These are phyloP conservation scores for Papilio gigon DNA, from an alignment of 2,888 invertebrate species.

Conservation along the genomic window DNA sequence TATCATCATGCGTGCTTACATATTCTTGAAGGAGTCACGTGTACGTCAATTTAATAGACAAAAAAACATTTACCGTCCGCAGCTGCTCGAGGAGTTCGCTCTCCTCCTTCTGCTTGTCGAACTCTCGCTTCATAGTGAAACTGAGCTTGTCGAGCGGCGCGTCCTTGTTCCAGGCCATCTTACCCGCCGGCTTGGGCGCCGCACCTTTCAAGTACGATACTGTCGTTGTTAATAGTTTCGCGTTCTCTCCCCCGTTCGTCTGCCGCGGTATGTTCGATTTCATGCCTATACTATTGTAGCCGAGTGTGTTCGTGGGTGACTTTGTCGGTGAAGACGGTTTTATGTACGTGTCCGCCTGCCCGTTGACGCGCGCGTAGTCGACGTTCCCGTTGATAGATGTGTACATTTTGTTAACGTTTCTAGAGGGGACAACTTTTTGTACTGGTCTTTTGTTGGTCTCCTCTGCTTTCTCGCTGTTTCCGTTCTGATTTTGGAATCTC, in stretches of 20 bases:
- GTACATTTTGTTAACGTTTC: constrained; percentile 82
- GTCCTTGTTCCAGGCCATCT: constrained; percentile 89
- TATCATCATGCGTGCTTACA: background rate
- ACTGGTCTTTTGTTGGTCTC: constrained; percentile 85
- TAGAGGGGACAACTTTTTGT: constrained; percentile 91
- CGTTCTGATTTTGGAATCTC: constrained; percentile 71
- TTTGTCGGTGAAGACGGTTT: constrained; percentile 87
- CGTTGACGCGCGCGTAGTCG: constrained; percentile 66
- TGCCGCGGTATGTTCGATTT: constrained; percentile 70
- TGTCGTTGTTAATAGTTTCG: constrained; percentile 81
- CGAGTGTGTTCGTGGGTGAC: constrained; percentile 82
- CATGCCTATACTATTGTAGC: constrained; percentile 78
- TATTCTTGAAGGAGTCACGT: too few relatives aligned
- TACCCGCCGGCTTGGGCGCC: constrained; percentile 72
- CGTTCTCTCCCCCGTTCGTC: constrained; percentile 68
- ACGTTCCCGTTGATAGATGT: constrained; percentile 77
- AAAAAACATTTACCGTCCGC: constrained; percentile 85
- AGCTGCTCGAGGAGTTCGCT: constrained; percentile 92
- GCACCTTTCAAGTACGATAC: constrained; percentile 84
- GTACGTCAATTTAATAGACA: background rate
- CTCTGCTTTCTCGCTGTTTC: constrained; percentile 68
- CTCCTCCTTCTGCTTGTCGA: constrained; percentile 95
- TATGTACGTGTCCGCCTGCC: constrained; percentile 77
- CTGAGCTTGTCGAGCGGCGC: constrained; percentile 88
- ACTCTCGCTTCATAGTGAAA: constrained; percentile 95